Conservation (phyloP, 2,797 vertebrate genomes). For the Gallinago stenura region DNA sequence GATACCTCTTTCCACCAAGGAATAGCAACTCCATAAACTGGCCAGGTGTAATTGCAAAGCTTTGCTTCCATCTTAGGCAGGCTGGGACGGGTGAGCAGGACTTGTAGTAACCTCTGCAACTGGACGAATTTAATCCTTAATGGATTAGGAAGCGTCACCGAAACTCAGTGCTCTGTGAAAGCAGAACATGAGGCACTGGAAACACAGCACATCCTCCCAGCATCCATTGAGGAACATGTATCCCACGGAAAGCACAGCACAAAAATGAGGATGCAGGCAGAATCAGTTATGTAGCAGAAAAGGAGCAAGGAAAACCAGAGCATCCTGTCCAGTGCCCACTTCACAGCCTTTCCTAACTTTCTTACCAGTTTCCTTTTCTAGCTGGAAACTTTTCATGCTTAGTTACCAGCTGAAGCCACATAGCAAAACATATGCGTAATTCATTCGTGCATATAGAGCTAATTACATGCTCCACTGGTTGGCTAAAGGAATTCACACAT, state of each 20-base stretch:
- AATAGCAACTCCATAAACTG: neutral
- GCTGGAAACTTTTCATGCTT: slow-evolving; percentile 57
- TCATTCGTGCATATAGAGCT: slow-evolving; percentile 68
- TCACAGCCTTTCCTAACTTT: slow-evolving; percentile 25
- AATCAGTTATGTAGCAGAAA: neutral
- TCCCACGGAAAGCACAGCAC: neutral
- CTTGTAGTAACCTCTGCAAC: neutral
- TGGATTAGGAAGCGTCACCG: neutral
- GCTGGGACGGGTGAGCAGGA: neutral
- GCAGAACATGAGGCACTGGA: neutral
- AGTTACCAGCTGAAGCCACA: slow-evolving; percentile 69
- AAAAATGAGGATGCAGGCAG: neutral
- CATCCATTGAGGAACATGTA: neutral
- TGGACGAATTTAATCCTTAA: neutral
- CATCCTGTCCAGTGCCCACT: neutral
- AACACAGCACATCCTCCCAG: neutral
- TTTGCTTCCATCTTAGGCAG: neutral
- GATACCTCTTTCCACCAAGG: neutral
- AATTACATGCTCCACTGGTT: slow-evolving; percentile 70
- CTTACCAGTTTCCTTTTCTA: slow-evolving; percentile 45
- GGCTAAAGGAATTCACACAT: slow-evolving; percentile 68
- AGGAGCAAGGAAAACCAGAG: neutral
- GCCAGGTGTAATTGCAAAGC: neutral
- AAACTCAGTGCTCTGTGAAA: neutral
- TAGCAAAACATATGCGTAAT: slow-evolving; percentile 68